phyloP scores from a whole-genome alignment of 2,888 invertebrate species.

The Lycia hirtaria region DNA sequence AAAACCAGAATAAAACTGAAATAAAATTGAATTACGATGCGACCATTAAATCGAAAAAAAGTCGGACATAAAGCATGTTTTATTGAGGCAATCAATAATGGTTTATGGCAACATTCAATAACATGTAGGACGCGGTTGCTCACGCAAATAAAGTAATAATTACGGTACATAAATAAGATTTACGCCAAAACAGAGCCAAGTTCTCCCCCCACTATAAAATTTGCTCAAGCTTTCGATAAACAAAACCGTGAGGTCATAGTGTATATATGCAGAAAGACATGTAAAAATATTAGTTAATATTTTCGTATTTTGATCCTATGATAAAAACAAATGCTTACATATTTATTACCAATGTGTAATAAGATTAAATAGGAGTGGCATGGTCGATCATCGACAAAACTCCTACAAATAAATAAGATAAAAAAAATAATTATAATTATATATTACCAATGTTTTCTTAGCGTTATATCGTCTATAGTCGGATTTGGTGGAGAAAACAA shows the following conservation, averaged over 20 bases:
- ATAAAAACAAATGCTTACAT: too few relatives aligned
- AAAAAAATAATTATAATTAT: too few relatives aligned
- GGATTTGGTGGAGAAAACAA: too few relatives aligned
- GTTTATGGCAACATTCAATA: conserved; percentile 82
- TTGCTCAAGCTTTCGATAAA: conserved; percentile 70
- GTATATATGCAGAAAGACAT: conserved; percentile 1
- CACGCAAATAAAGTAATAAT: conserved; percentile 81
- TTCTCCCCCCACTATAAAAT: conserved; percentile 69
- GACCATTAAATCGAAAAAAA: conserved; percentile 64
- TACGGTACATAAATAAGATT: conserved; percentile 80
- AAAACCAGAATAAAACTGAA: conserved; percentile 42
- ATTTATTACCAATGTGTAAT: too few relatives aligned
- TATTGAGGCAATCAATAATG: conserved; percentile 79
- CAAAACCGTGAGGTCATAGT: conserved; percentile 61
- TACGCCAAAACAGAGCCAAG: conserved; percentile 65
- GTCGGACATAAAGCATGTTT: conserved; percentile 72
- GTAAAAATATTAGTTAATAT: not conserved
- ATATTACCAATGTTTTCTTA: too few relatives aligned
- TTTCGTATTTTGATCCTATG: not conserved
- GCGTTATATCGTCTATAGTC: too few relatives aligned
- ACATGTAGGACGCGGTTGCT: conserved; percentile 71
- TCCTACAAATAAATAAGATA: too few relatives aligned
- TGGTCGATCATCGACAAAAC: too few relatives aligned
- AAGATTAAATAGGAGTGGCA: too few relatives aligned
- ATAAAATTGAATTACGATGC: conserved; percentile 57